These are phyloP conservation scores for Philereme vetulata DNA, from an alignment of 2,888 invertebrate species.

Conservation along the genomic window DNA sequence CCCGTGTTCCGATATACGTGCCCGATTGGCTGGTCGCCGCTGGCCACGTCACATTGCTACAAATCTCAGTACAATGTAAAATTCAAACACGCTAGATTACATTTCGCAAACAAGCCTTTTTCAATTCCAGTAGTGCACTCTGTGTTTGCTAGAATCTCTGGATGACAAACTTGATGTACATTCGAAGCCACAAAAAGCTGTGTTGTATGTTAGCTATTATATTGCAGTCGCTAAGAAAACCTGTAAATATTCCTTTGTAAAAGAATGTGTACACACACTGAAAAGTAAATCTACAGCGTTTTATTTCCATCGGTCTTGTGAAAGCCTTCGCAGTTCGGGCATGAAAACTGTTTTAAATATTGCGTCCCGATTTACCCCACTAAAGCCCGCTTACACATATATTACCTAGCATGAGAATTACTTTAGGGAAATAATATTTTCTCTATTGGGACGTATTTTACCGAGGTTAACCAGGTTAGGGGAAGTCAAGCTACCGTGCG, in stretches of 20 bases:
- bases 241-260: conserved; percentile 48
- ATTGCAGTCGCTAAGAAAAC: conserved; percentile 31
- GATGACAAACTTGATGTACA: conserved; percentile 22
- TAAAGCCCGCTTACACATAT: conserved; percentile 66
- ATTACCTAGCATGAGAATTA: conserved; percentile 62
- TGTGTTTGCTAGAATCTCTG: conserved; percentile 7
- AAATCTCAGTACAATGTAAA: conserved; percentile 31
- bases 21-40: conserved; percentile 53
- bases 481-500: conserved; percentile 17
- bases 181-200: conserved; percentile 20
- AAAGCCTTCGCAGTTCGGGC: conserved; percentile 65
- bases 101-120: conserved; percentile 18
- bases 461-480: conserved; percentile 26
- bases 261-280: conserved; percentile 52
- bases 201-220: conserved; percentile 12
- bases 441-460: conserved; percentile 49
- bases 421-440: conserved; percentile 59
- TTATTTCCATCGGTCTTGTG: conserved; percentile 64
- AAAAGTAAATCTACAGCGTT: conserved; percentile 66
- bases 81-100: conserved; percentile 22
- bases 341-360: conserved; percentile 78
- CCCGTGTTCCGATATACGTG: conserved; percentile 66
- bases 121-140: conserved; percentile 31
- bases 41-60: conserved; percentile 21
- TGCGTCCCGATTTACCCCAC: conserved; percentile 69